Evolutionary conservation across 1,140 invertebrate species (phyloP).

Genomic region (Psilanteris sp.): DNA sequence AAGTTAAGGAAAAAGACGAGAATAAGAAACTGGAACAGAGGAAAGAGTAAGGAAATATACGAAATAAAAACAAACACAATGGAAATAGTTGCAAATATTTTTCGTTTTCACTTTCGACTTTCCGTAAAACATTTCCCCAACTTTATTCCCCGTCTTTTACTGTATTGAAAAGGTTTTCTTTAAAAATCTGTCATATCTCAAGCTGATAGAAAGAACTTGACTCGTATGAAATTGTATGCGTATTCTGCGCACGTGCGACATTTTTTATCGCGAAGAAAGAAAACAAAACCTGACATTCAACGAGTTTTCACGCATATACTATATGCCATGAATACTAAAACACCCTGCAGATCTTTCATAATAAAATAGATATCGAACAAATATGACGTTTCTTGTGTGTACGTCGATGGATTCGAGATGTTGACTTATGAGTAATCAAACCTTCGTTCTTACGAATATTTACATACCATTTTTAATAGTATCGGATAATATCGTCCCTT

Average conservation of each 20-base stretch:
- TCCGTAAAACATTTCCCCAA: constrained; percentile 5
- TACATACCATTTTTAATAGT: too few species aligned
- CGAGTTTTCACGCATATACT: constrained; percentile 60
- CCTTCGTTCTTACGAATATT: background rate
- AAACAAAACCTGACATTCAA: constrained; percentile 59
- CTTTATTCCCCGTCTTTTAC: constrained; percentile 3
- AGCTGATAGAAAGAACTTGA: constrained; percentile 57
- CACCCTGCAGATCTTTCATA: constrained; percentile 25
- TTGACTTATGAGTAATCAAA: constrained; percentile 43
- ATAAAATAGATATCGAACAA: constrained; percentile 59
- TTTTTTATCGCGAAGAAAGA: constrained; percentile 50
- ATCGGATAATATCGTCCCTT: too few species aligned
- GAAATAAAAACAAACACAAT: background rate
- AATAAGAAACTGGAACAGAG: background rate
- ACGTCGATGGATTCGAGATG: constrained; percentile 6
- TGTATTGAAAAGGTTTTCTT: constrained; percentile 45
- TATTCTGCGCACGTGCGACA: constrained; percentile 58
- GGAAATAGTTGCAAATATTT: constrained; percentile 3
- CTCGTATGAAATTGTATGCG: constrained; percentile 23
- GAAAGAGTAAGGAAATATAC: background rate
- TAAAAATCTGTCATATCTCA: constrained; percentile 47
- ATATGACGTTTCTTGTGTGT: constrained; percentile 31
- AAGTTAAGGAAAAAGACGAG: too few species aligned
- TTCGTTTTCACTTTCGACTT: constrained; percentile 10
- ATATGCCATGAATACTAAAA: constrained; percentile 59